phyloP scores from a whole-genome alignment of 2,888 invertebrate species.

The Cremastobaeus sp. region DNA sequence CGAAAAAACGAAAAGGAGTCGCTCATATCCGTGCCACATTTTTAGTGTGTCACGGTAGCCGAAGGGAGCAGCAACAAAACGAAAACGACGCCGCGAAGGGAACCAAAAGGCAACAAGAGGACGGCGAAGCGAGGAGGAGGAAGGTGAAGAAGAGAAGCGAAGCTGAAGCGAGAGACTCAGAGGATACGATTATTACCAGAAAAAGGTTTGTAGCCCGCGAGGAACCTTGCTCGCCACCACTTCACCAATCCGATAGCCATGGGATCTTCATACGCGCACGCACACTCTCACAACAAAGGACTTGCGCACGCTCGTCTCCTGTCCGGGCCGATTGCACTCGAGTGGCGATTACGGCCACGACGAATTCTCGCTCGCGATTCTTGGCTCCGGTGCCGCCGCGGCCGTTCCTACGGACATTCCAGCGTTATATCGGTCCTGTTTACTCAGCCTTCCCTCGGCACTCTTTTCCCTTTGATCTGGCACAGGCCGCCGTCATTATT shows the following conservation, averaged over 20 bases:
- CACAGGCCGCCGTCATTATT: conserved; percentile 59
- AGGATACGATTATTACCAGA: conserved; percentile 80
- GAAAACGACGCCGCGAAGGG: background rate
- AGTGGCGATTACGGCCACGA: conserved; percentile 32
- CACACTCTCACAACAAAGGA: conserved; percentile 60
- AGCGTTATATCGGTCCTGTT: conserved; percentile 59
- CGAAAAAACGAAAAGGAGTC: background rate
- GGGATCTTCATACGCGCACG: conserved; percentile 78
- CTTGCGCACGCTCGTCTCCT: conserved; percentile 59
- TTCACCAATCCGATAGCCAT: conserved; percentile 87
- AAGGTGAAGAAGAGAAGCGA: conserved; percentile 2
- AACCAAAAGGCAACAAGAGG: conserved; percentile 4
- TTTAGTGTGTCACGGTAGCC: conserved; percentile 43
- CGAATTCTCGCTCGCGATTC: conserved; percentile 42
- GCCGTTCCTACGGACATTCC: conserved; percentile 51
- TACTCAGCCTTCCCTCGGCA: conserved; percentile 61
- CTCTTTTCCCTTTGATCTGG: conserved; percentile 59
- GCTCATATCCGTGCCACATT: conserved; percentile 36
- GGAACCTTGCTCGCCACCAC: conserved; percentile 88
- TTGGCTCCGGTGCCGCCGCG: conserved; percentile 32
- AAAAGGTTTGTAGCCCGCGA: conserved; percentile 87
- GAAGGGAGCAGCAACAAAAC: conserved; percentile 18
- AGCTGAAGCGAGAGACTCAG: conserved; percentile 7
- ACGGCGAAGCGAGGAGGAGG: background rate
- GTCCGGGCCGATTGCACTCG: conserved; percentile 44